A percentile compares a stretch with the other conserved stretches of the same genome.
Conservation (phyloP, 1,140 invertebrate species). For the Diplogasteroides magnus region DNA sequence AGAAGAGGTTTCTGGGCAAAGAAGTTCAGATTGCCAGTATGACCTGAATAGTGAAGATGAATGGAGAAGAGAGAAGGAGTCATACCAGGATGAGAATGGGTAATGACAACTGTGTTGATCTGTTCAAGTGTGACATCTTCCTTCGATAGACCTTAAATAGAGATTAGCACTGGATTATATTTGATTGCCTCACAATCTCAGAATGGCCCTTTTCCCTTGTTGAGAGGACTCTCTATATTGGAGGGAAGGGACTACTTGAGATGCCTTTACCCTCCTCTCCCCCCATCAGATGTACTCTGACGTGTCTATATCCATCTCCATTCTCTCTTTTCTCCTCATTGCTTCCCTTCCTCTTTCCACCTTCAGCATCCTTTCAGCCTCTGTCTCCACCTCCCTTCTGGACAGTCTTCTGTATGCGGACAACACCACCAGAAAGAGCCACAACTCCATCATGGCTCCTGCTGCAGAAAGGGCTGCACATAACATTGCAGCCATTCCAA, state of each 20-base stretch:
- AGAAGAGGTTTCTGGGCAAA: constrained; percentile 48
- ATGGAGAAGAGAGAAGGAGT: not conserved
- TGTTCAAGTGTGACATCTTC: constrained; percentile 39
- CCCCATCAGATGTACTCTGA: no score
- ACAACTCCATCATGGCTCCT: not conserved
- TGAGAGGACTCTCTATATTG: not conserved
- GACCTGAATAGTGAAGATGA: constrained; percentile 13
- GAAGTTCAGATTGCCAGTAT: constrained; percentile 50
- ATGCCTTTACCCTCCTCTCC: no score
- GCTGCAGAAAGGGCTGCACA: not conserved
- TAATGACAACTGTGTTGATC: constrained; percentile 43
- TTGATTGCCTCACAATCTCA: no score
- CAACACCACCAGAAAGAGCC: not conserved
- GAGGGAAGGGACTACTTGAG: no score
- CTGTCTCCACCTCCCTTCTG: not conserved
- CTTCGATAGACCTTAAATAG: constrained; percentile 36
- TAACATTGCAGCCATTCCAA: not conserved
- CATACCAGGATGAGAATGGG: constrained; percentile 40
- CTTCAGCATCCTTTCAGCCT: not conserved
- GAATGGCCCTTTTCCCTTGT: no score
- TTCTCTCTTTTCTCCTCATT: not conserved
- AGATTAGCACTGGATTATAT: not conserved
- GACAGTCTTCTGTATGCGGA: not conserved
- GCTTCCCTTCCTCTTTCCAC: not conserved
- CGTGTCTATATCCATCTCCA: no score